Conservation (phyloP, 2,888 invertebrate genomes). For the Eupithecia dodoneata region DNA sequence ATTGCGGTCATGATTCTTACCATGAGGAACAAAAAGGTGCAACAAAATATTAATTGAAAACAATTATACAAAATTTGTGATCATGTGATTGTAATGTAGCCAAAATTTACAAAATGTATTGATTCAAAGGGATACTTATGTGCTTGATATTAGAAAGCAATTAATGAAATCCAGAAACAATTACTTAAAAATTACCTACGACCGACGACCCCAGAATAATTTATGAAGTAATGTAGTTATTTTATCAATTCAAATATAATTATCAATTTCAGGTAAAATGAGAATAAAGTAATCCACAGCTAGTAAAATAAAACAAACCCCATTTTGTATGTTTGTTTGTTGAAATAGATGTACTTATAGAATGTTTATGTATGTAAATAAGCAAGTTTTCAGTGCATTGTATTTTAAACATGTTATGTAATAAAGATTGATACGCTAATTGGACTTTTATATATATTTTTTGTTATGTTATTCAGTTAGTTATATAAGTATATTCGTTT, state of each 20-base stretch:
- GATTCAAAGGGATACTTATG: neutral
- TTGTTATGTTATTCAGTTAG: too few species aligned
- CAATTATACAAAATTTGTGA: neutral
- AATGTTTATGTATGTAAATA: conserved; percentile 45
- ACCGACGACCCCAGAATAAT: neutral
- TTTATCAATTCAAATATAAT: neutral
- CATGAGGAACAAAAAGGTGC: conserved; percentile 12
- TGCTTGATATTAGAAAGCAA: neutral
- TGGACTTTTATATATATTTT: neutral
- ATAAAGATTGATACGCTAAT: conserved; percentile 48
- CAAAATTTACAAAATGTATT: neutral
- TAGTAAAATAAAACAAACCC: conserved; percentile 35
- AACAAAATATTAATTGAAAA: neutral
- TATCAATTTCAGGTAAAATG: neutral
- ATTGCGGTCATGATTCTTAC: neutral
- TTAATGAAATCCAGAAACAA: neutral
- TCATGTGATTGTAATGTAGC: neutral
- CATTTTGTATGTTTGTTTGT: conserved; percentile 34
- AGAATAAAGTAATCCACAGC: neutral
- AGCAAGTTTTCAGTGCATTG: conserved; percentile 44
- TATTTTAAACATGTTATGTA: conserved; percentile 45
- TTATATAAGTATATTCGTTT: too few species aligned
- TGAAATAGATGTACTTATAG: conserved; percentile 18
- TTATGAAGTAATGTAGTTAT: neutral
- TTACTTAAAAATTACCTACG: neutral